Evolutionary conservation across 2,797 vertebrate species (phyloP), one percentile per base, ranked within the genome.

Genomic region (Phoebastria nigripes): DNA sequence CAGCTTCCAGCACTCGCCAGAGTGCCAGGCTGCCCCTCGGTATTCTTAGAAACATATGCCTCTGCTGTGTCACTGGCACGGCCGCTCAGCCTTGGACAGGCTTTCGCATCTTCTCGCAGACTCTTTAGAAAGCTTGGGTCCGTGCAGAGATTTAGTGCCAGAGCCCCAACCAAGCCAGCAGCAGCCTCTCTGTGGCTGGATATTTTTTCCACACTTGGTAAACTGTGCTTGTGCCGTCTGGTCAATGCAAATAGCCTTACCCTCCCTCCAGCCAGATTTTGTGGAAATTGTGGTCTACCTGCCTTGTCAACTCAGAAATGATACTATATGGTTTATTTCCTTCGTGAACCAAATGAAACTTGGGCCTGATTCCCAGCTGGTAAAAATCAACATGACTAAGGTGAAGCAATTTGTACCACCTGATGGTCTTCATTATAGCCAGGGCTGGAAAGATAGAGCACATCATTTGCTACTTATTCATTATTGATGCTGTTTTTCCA

Each of bases 31-130:
- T 94, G 78, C 84, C 83, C 94, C 83, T 88, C 67, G 16, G 82
- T 90, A 79, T 94, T 95, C 95, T 80, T 76, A 70, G 86, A 92
- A 96, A 87, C 93, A 83, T 90, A 89, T 85, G 96, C 77, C 79
- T 93, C 86, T 95, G 83, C 96, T 93, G 69, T 90, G 92, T 89
- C 91, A 73, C 93, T 97, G 96, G 92, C 93, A 90, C 79, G 6
- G 44, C 82, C 91, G 67, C 77, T 89, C 58, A n/a, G 61, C 87
- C 71, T 94, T 96, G 92, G 93, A 94, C 3, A 0, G 26, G 62
- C n/a, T 35, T 67, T 41, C 4, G 0, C 63, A 59, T 80, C 90
- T 96, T 89, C 92, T 81, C 4, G 0, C 71, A 91, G 86, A 11
- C 52, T 77, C 76, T 94, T 67, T 71, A 52, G 58, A 77, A 93